Evolutionary conservation across 1,140 invertebrate genomes (phyloP).

Genomic region (Bombus confusus): DNA sequence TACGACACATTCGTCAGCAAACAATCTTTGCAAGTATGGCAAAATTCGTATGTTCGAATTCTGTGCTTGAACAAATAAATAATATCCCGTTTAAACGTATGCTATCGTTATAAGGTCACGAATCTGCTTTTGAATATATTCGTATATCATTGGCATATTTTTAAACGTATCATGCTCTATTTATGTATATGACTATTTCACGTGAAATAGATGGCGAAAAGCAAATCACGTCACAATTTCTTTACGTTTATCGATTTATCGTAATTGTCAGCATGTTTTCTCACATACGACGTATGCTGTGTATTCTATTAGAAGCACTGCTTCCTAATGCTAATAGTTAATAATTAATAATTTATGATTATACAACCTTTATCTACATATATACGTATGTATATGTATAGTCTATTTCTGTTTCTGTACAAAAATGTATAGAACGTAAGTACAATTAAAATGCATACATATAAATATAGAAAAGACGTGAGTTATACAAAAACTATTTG

Average conservation of each 20-base stretch:
- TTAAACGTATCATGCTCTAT: not conserved
- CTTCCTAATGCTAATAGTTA: not conserved
- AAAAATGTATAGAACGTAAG: not conserved
- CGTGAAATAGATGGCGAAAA: too few relatives aligned
- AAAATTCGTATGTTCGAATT: not conserved
- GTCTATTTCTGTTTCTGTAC: not conserved
- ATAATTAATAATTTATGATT: not conserved
- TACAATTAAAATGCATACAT: not conserved
- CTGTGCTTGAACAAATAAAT: not conserved
- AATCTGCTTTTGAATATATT: not conserved
- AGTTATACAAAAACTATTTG: not conserved
- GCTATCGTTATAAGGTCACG: not conserved
- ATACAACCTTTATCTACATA: not conserved
- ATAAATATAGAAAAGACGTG: not conserved
- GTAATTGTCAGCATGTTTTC: not conserved
- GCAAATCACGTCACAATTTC: not conserved
- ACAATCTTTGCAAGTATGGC: conserved; percentile 9
- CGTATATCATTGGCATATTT: not conserved
- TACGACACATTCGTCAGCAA: not conserved
- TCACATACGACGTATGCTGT: not conserved
- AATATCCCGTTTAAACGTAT: not conserved
- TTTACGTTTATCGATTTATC: not conserved
- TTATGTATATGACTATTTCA: not conserved
- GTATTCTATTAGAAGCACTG: not conserved
- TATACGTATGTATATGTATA: not conserved